These are phyloP conservation scores for Acrossocheilus wenchowensis DNA, from an alignment of 2,797 vertebrate genomes.

Conservation along the genomic window DNA sequence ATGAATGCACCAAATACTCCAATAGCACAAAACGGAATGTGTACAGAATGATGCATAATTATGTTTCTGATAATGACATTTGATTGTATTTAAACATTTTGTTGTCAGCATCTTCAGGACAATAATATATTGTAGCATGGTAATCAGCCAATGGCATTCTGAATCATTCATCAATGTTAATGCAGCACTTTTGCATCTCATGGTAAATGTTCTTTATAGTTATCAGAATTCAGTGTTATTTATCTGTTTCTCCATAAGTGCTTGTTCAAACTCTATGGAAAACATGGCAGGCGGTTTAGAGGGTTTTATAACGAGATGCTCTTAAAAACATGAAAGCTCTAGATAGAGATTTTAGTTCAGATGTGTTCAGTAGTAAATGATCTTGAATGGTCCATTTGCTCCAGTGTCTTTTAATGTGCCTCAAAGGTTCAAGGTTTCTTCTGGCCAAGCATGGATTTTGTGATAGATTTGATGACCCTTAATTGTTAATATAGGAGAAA, in stretches of 20 bases:
- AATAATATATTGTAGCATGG: constrained; percentile 46
- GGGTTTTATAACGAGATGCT: constrained; percentile 9
- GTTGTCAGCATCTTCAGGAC: constrained; percentile 44
- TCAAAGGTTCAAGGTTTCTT: constrained; percentile 38
- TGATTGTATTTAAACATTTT: constrained; percentile 71
- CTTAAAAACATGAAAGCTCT: constrained; percentile 6
- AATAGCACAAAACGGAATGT: constrained; percentile 49
- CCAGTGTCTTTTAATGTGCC: constrained; percentile 46
- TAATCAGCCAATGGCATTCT: constrained; percentile 20
- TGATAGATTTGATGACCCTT: neutral
- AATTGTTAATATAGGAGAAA: constrained; percentile 14
- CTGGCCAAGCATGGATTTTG: constrained; percentile 11
- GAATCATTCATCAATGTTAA: constrained; percentile 33
- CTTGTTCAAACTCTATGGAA: constrained; percentile 34
- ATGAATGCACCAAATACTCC: constrained; percentile 56
- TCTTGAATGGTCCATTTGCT: neutral
- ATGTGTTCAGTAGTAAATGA: constrained; percentile 7
- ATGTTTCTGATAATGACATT: constrained; percentile 67
- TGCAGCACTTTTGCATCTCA: constrained; percentile 40
- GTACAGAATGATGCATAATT: constrained; percentile 55
- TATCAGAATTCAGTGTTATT: constrained; percentile 39
- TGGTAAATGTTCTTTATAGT: constrained; percentile 35
- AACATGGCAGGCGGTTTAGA: neutral
- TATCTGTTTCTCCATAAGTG: constrained; percentile 36
- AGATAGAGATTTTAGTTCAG: constrained; percentile 33